Conservation (phyloP, 2,888 invertebrate species). For the Pachymerium ferrugineum region DNA sequence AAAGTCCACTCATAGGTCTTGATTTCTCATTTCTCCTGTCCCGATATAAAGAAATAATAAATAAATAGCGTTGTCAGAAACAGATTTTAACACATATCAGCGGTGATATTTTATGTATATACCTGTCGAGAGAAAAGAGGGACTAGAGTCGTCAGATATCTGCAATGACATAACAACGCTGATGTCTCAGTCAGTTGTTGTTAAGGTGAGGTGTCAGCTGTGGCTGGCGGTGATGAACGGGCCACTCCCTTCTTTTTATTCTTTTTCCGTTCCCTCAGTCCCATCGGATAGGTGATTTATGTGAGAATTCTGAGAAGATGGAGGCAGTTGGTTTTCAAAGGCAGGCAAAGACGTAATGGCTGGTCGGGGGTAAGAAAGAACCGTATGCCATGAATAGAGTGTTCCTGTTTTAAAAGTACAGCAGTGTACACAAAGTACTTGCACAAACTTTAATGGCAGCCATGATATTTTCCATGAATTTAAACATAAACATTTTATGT, state of each 20-base stretch:
- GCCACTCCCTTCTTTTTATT: constrained; percentile 27
- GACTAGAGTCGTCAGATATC: constrained; percentile 14
- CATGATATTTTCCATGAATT: no score
- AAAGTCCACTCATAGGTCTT: not conserved
- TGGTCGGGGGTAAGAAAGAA: not conserved
- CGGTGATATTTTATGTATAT: constrained; percentile 27
- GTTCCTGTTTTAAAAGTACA: constrained; percentile 21
- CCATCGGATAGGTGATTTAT: constrained; percentile 24
- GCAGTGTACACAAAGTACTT: no score
- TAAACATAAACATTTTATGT: no score
- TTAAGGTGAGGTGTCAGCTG: constrained; percentile 24
- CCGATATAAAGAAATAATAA: not conserved
- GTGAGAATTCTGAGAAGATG: constrained; percentile 22
- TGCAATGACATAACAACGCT: constrained; percentile 12
- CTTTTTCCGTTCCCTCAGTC: constrained; percentile 17
- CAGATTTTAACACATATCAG: constrained; percentile 16
- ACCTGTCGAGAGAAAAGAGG: not conserved
- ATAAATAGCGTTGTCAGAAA: not conserved
- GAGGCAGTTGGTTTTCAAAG: constrained; percentile 25
- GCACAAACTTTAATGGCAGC: no score
- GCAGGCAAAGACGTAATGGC: constrained; percentile 14
- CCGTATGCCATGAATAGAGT: constrained; percentile 23
- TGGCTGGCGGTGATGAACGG: constrained; percentile 25
- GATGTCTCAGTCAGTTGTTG: constrained; percentile 23
- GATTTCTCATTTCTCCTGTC: not conserved